Conservation (phyloP, 2,113 vertebrate genomes). For the Amazona guildingii region DNA sequence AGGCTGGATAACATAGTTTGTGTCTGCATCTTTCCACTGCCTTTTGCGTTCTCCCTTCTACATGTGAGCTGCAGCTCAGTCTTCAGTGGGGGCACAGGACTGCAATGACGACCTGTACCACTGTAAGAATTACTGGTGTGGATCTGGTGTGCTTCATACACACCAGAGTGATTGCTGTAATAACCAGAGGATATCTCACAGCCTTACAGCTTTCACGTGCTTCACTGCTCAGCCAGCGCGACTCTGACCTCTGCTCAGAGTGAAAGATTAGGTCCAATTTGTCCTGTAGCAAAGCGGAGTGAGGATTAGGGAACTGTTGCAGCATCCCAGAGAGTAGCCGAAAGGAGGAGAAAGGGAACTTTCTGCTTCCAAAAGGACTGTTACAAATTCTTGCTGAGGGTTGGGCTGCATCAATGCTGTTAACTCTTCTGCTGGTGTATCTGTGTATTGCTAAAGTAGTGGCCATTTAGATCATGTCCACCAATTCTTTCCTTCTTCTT, state of each 20-base stretch:
- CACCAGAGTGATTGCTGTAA: neutral
- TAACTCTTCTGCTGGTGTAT: neutral
- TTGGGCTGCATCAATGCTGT: neutral
- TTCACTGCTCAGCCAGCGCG: accelerated
- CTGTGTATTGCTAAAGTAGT: neutral
- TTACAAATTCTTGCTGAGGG: neutral
- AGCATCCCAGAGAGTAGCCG: neutral
- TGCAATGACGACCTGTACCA: neutral
- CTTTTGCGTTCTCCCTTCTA: neutral
- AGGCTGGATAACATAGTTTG: neutral
- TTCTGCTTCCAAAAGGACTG: neutral
- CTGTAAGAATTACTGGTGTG: neutral
- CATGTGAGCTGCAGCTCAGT: neutral
- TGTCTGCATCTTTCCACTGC: neutral
- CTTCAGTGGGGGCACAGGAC: neutral
- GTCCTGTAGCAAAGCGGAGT: neutral
- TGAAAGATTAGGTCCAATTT: neutral
- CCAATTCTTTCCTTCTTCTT: neutral
- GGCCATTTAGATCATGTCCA: neutral
- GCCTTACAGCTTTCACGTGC: neutral
- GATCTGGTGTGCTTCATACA: neutral
- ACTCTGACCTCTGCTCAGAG: neutral
- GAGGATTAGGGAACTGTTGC: neutral
- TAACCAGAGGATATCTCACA: neutral
- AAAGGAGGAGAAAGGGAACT: neutral